Conservation (phyloP, 2,797 vertebrate species). For the Hipposideros larvatus region DNA sequence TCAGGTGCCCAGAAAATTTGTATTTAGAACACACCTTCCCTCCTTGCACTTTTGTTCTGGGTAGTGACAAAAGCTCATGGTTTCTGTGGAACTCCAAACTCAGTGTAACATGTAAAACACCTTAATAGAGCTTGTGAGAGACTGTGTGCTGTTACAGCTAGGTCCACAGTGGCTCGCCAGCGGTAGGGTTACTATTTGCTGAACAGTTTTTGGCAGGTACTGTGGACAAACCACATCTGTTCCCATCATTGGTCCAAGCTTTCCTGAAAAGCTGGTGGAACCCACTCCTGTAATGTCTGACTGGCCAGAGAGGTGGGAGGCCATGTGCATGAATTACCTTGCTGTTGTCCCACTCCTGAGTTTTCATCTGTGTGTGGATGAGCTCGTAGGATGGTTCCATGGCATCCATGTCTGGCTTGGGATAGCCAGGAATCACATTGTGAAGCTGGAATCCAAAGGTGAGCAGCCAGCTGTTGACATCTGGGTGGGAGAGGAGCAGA, state of each 20-base stretch:
- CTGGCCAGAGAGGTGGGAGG: not conserved
- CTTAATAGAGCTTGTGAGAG: not conserved
- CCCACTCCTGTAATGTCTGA: not conserved
- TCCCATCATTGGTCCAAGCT: not conserved
- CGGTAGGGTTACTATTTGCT: not conserved
- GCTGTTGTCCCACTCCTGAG: slow-evolving; percentile 99
- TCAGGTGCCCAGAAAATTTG: not conserved
- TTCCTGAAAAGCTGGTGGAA: not conserved
- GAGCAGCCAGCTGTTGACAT: slow-evolving; percentile 99
- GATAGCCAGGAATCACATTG: slow-evolving; percentile 98
- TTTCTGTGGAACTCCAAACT: not conserved
- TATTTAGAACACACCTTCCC: not conserved
- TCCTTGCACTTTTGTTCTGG: not conserved
- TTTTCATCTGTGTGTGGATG: slow-evolving; percentile 96
- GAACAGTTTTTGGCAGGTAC: not conserved
- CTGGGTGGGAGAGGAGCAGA: slow-evolving; percentile 88
- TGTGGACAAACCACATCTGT: not conserved
- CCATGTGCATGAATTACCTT: slow-evolving; percentile 89
- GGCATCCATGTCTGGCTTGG: slow-evolving; percentile 93
- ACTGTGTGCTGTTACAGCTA: not conserved
- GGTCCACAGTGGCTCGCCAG: not conserved
- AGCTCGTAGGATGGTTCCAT: slow-evolving; percentile 98
- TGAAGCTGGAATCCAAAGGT: slow-evolving; percentile 99
- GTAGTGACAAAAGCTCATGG: not conserved
- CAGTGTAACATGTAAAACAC: not conserved